Base-by-base conservation (phyloP, 2,888 invertebrate genomes). In the Falcaria lacertinaria region DNA sequence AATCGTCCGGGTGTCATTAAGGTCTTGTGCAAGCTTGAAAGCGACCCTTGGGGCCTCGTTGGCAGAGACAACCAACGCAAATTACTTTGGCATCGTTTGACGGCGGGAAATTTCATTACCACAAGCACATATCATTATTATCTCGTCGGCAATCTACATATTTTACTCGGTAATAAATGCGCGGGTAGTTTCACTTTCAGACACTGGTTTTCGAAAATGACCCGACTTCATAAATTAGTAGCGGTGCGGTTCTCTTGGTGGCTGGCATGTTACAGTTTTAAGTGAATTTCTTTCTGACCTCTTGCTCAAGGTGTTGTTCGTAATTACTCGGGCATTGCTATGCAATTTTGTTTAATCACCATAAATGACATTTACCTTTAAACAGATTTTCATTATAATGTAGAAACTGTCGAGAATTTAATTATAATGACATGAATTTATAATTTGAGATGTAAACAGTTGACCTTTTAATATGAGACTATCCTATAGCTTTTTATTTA, bases 61-160 rank as follows among this genome's bases (percentile, higher is more conserved):
- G 79, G 73, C 83, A 80, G 81, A 80, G 85, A 86, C 88, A 84
- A 87, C 80, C 84, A 78, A 84, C 85, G 87, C 89, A 88, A 89
- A 88, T 88, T 88, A 88, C 89, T 88, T 85, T 88, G 89, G 86
- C 89, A 89, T 86, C 86, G 80, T 89, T 89, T 89, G 89, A 89
- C 87, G 82, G 82, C 87, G 85, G 87, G 87, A 88, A 89, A 89
- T 88, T 89, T 89, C 89, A 88, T 89, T 89, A 88, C 88, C 87
- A 88, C 84, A 77, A 85, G 88, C 88, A 89, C 89, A 89, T 88
- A 89, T 89, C 88, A 88, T 89, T 88, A 89, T 89, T 89, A 88
- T 88, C 88, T 88, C 69, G 72, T 73, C 73, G 70, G 78, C 89
- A 88, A 89, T 89, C 89, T 89, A 88, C 89, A 88, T 88, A 88